Percentiles rank a stretch among this genome's conserved stretches.
These are phyloP conservation scores for Panthera leo DNA, from an alignment of 2,113 vertebrate genomes.

Conservation along the genomic window DNA sequence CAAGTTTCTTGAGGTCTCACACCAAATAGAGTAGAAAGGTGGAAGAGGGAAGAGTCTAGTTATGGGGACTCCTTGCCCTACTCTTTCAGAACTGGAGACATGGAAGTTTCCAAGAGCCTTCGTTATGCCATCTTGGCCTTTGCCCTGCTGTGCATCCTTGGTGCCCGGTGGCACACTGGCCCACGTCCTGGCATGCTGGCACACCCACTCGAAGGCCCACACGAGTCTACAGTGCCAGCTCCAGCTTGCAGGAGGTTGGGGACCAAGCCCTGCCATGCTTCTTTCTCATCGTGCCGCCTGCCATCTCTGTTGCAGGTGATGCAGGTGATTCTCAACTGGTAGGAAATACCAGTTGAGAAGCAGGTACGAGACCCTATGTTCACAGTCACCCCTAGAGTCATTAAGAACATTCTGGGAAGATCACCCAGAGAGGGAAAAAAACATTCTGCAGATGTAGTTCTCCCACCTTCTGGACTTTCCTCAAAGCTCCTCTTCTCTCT, in stretches of 20 bases:
- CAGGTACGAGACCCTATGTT: not conserved
- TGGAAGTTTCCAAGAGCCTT: not conserved
- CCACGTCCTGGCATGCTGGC: not conserved
- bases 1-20: not conserved
- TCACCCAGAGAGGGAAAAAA: not conserved
- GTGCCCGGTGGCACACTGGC: too few species aligned
- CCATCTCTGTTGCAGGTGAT: not conserved
- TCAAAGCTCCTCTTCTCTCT: not conserved
- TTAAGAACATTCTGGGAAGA: not conserved
- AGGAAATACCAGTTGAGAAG: not conserved
- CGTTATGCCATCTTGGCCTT: not conserved
- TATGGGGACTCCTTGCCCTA: too few species aligned
- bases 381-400: rapidly evolving
- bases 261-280: not conserved
- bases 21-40: not conserved
- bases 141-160: not conserved
- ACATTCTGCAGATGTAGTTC: not conserved
- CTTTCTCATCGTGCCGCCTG: not conserved
- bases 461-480: not conserved
- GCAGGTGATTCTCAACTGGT: too few species aligned
- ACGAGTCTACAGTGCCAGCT: not conserved
- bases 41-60: not conserved
- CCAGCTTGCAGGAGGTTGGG: not conserved
- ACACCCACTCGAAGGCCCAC: not conserved
- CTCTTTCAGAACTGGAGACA: not conserved